A percentile compares a stretch with the other conserved stretches of the same genome.
These are phyloP conservation scores for Protodeltote pygarga DNA, from an alignment of 2,888 invertebrate species.

Conservation along the genomic window DNA sequence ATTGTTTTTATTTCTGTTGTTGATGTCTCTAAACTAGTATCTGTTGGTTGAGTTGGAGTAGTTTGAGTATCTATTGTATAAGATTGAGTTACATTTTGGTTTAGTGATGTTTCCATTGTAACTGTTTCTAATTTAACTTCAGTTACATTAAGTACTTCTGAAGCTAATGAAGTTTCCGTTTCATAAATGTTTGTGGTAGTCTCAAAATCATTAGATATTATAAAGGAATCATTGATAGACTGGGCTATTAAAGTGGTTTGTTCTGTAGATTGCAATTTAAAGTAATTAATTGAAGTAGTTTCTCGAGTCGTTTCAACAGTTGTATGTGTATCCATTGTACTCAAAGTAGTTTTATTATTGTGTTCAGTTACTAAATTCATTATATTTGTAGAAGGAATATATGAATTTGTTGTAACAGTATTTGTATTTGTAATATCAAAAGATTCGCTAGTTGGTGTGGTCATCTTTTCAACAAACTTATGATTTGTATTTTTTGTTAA, in stretches of 20 bases:
- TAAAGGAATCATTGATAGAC: background rate
- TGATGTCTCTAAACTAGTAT: slow-evolving; percentile 4
- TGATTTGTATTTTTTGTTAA: background rate
- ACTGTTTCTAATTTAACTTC: background rate
- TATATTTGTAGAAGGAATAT: slow-evolving; percentile 1
- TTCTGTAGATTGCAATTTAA: background rate
- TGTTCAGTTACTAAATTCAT: slow-evolving; percentile 6
- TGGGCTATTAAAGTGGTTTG: background rate
- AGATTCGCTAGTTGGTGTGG: background rate
- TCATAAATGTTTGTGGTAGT: background rate
- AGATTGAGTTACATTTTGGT: background rate
- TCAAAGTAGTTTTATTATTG: slow-evolving; percentile 3
- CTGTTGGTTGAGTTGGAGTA: background rate
- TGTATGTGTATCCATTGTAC: slow-evolving; percentile 5
- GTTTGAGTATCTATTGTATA: background rate
- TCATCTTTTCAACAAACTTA: background rate
- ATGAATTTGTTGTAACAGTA: background rate
- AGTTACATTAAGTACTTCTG: background rate
- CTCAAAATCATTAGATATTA: background rate
- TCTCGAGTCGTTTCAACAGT: slow-evolving; percentile 3
- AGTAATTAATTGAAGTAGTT: background rate
- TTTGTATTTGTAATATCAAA: slow-evolving; percentile 1
- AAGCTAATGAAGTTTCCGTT: background rate
- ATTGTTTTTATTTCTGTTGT: background rate
- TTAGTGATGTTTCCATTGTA: slow-evolving; percentile 1